These are phyloP conservation scores for Vulpes lagopus DNA, from an alignment of 2,113 vertebrate species.

Conservation along the genomic window DNA sequence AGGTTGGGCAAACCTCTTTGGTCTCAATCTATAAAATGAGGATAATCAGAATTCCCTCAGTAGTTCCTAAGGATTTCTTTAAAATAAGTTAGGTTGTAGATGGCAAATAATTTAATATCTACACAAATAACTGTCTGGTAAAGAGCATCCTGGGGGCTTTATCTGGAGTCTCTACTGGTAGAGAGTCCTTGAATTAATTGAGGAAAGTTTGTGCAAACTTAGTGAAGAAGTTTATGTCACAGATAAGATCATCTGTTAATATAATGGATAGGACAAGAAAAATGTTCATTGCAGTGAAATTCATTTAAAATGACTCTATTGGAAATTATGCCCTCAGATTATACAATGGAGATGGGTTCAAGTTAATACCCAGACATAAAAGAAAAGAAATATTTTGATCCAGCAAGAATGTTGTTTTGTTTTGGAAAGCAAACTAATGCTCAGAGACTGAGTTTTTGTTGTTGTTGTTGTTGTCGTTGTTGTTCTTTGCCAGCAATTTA, in stretches of 20 bases:
- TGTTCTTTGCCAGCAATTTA: neutral
- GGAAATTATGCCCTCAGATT: neutral
- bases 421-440: neutral
- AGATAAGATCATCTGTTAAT: neutral
- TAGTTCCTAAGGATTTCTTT: conserved; percentile 9
- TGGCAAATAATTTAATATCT: neutral
- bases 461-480: too few relatives aligned
- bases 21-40: neutral
- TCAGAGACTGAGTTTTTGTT: neutral
- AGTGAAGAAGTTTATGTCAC: neutral
- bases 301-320: neutral
- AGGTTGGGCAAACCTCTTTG: neutral
- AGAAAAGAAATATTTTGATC: conserved; percentile 1
- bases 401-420: neutral
- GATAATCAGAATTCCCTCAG: neutral
- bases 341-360: neutral
- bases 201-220: neutral
- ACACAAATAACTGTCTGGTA: neutral
- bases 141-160: neutral
- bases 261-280: neutral
- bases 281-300: neutral
- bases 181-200: neutral
- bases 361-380: neutral
- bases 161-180: neutral
- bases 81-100: neutral